A percentile compares a stretch with the other conserved stretches of the same genome.
Conservation (phyloP, 2,797 vertebrate species). For the Aratinga solstitialis region DNA sequence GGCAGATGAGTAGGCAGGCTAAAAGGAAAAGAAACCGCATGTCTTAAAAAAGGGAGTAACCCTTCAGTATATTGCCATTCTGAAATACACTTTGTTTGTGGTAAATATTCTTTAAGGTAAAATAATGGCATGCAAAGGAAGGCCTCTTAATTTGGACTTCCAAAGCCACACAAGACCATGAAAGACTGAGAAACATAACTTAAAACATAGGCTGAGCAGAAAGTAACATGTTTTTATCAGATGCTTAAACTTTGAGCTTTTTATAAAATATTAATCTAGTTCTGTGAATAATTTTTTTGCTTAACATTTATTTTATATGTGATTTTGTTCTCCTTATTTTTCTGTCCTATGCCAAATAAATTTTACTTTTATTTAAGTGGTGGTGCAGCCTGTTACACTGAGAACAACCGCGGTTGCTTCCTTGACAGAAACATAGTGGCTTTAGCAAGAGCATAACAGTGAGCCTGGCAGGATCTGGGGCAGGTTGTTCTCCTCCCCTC, state of each 20-base stretch:
- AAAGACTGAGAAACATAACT: background rate
- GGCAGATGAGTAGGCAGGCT: background rate
- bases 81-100: background rate
- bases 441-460: background rate
- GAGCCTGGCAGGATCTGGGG: background rate
- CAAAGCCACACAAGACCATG: background rate
- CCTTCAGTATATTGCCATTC: background rate
- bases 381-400: constrained; percentile 14
- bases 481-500: background rate
- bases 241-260: constrained; percentile 46
- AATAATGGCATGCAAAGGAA: background rate
- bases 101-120: background rate
- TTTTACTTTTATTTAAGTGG: constrained; percentile 61
- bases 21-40: background rate
- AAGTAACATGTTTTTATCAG: constrained; percentile 10
- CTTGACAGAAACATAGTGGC: background rate
- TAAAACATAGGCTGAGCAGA: background rate
- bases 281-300: constrained; percentile 48
- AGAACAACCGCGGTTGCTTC: background rate
- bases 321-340: constrained; percentile 41
- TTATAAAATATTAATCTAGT: constrained; percentile 34
- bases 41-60: background rate
- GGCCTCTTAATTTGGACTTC: background rate
- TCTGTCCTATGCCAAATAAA: constrained; percentile 62
- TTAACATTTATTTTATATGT: constrained; percentile 46